These are phyloP conservation scores for Sphenopsis melanotis DNA, from an alignment of 2,797 vertebrate species.

Conservation along the genomic window DNA sequence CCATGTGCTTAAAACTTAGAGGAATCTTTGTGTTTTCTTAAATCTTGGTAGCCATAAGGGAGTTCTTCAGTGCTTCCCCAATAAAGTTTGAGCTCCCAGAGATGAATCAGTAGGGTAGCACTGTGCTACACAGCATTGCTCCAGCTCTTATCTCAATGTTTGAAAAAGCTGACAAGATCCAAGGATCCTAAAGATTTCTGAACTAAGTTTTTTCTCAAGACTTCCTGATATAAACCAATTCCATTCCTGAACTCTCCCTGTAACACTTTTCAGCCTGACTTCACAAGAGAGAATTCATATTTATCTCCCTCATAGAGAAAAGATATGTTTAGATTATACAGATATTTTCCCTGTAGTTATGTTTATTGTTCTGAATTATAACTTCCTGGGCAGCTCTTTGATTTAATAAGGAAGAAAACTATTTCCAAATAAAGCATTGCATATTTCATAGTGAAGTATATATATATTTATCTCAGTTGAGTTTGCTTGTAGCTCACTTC, in stretches of 20 bases:
- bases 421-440: not conserved
- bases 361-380: not conserved
- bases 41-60: not conserved
- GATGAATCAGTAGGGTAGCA: fast-evolving
- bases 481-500: not conserved
- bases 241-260: not conserved
- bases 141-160: not conserved
- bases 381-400: not conserved
- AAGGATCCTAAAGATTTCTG: not conserved
- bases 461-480: not conserved
- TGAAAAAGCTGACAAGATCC: not conserved
- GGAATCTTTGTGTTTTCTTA: not conserved
- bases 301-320: not conserved
- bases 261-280: not conserved
- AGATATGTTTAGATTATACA: not conserved
- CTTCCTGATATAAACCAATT: not conserved
- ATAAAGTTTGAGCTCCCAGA: not conserved
- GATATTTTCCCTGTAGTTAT: not conserved
- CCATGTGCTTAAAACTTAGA: not conserved
- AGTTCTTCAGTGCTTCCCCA: not conserved
- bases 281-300: not conserved
- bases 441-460: not conserved
- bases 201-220: not conserved
- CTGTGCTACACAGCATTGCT: not conserved
- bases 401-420: not conserved